Evolutionary conservation across 1,140 invertebrate genomes (phyloP).

Genomic region (Pachypsylla venusta): DNA sequence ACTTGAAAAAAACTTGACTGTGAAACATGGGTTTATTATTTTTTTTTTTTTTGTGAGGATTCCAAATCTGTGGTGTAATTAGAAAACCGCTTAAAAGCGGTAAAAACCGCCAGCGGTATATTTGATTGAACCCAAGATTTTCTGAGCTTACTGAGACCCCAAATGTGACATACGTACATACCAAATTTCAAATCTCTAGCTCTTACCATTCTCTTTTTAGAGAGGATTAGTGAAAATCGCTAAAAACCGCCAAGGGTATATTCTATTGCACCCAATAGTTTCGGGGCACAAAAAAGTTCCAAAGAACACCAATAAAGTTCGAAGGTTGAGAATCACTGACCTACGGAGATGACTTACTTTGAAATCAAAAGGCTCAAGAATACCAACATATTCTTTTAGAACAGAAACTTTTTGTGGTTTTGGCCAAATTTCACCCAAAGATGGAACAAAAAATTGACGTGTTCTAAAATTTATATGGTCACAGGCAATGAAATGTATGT

Average conservation of each 20-base stretch:
- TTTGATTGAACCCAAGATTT: no score
- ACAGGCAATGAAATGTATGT: no score
- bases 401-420: neutral
- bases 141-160: no score
- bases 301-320: neutral
- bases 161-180: neutral
- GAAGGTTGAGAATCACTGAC: neutral
- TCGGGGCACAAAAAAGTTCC: neutral
- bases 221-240: no score
- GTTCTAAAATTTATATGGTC: neutral
- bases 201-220: neutral
- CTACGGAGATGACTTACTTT: neutral
- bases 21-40: no score
- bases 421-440: neutral
- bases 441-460: neutral
- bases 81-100: no score
- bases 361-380: neutral
- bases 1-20: no score
- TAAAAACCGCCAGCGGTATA: no score
- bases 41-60: no score
- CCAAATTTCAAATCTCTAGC: neutral
- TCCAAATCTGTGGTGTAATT: no score
- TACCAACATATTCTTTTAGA: neutral
- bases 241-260: no score
- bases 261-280: neutral